Evolutionary conservation across 1,140 invertebrate genomes (phyloP).

Genomic region (Teleogryllus occipitalis): DNA sequence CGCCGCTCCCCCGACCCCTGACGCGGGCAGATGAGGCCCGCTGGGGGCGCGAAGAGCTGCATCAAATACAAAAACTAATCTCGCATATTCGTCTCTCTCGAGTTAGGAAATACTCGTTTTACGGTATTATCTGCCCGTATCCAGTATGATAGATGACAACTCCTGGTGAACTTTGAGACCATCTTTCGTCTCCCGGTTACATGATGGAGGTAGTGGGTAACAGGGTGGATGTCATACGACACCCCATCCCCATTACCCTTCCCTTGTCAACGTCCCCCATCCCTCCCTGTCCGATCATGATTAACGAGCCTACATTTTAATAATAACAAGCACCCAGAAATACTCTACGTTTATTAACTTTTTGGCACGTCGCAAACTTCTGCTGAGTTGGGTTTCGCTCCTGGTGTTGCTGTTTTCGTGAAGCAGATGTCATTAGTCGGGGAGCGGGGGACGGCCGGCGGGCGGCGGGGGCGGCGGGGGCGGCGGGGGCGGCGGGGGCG

Average conservation of each 20-base stretch:
- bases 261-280: background rate
- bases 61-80: background rate
- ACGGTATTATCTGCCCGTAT: background rate
- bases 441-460: background rate
- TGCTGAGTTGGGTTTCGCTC: background rate
- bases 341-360: slow-evolving; percentile 13
- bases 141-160: slow-evolving; percentile 4
- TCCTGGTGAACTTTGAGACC: background rate
- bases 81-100: slow-evolving; percentile 3
- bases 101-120: slow-evolving; percentile 1
- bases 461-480: no score
- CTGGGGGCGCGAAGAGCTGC: background rate
- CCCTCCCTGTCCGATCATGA: slow-evolving; percentile 12
- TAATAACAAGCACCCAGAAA: slow-evolving; percentile 7
- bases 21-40: background rate
- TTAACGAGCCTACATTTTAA: slow-evolving; percentile 15
- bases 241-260: background rate
- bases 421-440: slow-evolving; percentile 3
- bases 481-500: no score
- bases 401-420: slow-evolving; percentile 3
- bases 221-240: background rate
- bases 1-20: background rate
- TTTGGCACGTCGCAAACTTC: slow-evolving; percentile 10
- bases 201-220: background rate
- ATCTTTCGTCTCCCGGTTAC: slow-evolving; percentile 3